These are phyloP conservation scores for Agrotis exclamationis DNA, from an alignment of 2,888 invertebrate species.

Conservation along the genomic window DNA sequence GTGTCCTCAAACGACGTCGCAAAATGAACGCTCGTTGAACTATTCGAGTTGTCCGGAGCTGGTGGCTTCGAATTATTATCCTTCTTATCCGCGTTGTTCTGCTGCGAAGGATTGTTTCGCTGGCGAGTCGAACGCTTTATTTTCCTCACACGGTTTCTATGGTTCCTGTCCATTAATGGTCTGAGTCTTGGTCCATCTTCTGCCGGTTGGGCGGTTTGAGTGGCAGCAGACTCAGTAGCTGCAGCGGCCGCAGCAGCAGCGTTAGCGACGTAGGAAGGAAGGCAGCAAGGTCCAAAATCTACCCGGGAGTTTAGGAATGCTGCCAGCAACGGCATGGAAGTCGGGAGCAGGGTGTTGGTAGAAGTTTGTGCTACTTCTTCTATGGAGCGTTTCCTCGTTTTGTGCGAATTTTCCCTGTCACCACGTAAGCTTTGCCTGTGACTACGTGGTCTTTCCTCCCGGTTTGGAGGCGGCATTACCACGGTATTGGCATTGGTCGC, in stretches of 20 bases:
- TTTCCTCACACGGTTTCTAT: constrained; percentile 89
- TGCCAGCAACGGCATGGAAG: constrained; percentile 92
- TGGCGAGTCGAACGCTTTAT: constrained; percentile 91
- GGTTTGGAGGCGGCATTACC: constrained; percentile 86
- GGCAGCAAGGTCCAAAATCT: constrained; percentile 89
- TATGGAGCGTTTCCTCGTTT: constrained; percentile 89
- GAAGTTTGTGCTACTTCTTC: constrained; percentile 92
- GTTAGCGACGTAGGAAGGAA: constrained; percentile 71
- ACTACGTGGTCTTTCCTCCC: constrained; percentile 83
- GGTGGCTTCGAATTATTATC: constrained; percentile 72
- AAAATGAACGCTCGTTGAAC: constrained; percentile 90
- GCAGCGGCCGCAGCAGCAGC: constrained; percentile 51
- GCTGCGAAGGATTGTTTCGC: constrained; percentile 81
- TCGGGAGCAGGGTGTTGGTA: constrained; percentile 93
- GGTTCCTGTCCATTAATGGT: constrained; percentile 88
- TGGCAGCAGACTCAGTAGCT: constrained; percentile 73
- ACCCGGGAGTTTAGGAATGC: constrained; percentile 92
- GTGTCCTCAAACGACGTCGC: constrained; percentile 96
- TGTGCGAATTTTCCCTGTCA: constrained; percentile 85
- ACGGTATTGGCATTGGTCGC: constrained; percentile 89
- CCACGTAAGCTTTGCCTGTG: constrained; percentile 85
- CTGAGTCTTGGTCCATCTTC: constrained; percentile 83
- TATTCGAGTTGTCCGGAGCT: constrained; percentile 76
- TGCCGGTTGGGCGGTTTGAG: constrained; percentile 74
- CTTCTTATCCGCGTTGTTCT: constrained; percentile 79